Conservation (phyloP, 2,113 vertebrate genomes). For the Paralichthys olivaceus region DNA sequence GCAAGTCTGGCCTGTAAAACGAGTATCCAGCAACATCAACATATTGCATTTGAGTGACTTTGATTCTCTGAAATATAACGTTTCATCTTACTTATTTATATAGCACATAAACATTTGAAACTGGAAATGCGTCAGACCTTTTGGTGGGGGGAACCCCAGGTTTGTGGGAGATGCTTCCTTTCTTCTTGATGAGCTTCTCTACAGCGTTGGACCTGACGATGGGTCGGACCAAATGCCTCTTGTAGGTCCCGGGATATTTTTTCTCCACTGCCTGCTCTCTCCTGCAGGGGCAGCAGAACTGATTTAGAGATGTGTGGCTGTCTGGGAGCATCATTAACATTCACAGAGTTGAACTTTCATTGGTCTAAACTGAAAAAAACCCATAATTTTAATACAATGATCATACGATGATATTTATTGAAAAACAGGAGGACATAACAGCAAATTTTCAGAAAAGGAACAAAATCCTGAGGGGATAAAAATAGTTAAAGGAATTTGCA, state of each 20-base stretch:
- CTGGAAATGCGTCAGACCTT: constrained; percentile 80
- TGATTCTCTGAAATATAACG: not conserved
- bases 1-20: constrained; percentile 88
- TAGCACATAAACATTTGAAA: not conserved
- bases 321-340: not conserved
- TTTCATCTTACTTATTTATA: not conserved
- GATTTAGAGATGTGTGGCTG: not conserved
- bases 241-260: constrained; percentile 96
- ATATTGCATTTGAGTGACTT: not conserved
- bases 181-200: constrained; percentile 97
- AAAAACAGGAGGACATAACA: not conserved
- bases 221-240: constrained; percentile 93
- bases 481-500: constrained; percentile 1
- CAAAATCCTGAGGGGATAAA: not conserved
- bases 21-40: not conserved
- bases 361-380: not conserved
- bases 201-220: constrained; percentile 95
- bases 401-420: not conserved
- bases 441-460: too few relatives aligned
- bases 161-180: constrained; percentile 89
- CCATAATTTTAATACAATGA: not conserved
- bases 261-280: constrained; percentile 98
- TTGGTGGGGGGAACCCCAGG: constrained; percentile 87
- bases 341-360: not conserved
- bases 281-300: constrained; percentile 73